These are phyloP conservation scores for Drosophila tristis DNA, from an alignment of 1,140 invertebrate species.

Conservation along the genomic window DNA sequence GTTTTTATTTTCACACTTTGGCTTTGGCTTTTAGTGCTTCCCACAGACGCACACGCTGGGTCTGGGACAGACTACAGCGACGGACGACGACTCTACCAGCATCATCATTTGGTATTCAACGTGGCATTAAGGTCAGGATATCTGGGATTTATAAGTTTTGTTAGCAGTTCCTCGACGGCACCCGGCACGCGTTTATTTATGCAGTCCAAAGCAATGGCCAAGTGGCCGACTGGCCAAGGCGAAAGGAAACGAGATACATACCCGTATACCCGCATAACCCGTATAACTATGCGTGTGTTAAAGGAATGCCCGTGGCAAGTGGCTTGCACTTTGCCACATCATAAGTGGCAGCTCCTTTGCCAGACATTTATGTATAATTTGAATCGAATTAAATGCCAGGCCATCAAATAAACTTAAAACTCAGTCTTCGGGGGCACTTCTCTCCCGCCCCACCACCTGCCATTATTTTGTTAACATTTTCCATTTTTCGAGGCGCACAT, in stretches of 20 bases:
- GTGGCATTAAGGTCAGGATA: constrained; percentile 80
- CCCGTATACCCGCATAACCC: too few species aligned
- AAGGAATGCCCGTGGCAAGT: constrained; percentile 6
- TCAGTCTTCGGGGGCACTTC: constrained; percentile 1
- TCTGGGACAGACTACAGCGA: constrained; percentile 18
- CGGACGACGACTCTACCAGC: constrained; percentile 16
- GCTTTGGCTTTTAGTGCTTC: constrained; percentile 53
- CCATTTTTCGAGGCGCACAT: constrained; percentile 12
- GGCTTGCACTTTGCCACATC: constrained; percentile 64
- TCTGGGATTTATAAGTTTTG: constrained; percentile 83
- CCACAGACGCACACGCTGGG: constrained; percentile 12
- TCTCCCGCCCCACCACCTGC: not conserved
- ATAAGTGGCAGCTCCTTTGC: constrained; percentile 41
- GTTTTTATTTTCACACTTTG: constrained; percentile 67
- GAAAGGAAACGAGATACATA: not conserved
- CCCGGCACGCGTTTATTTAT: constrained; percentile 64
- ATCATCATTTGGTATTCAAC: constrained; percentile 80
- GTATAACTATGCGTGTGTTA: not conserved
- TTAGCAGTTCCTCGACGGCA: constrained; percentile 56
- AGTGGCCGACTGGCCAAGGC: constrained; percentile 10
- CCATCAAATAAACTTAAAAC: constrained; percentile 37
- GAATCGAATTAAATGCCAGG: constrained; percentile 62
- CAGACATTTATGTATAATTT: constrained; percentile 41
- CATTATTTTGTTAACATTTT: constrained; percentile 40
- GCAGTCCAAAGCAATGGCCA: constrained; percentile 45